Base-by-base conservation (phyloP, 2,797 vertebrate genomes). In the Alfaro cultratus region DNA sequence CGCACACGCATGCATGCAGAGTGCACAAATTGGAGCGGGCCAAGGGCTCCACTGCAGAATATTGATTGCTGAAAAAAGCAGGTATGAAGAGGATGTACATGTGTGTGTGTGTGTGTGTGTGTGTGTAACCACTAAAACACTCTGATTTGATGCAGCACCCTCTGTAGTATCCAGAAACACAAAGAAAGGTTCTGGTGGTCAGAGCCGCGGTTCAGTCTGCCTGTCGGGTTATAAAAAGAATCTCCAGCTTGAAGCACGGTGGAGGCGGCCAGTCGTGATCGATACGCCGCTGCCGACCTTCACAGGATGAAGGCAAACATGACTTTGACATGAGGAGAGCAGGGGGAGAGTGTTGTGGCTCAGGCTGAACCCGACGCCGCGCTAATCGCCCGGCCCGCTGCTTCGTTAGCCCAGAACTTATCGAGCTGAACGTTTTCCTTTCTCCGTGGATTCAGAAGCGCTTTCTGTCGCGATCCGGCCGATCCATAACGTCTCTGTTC, bases 11-110 rank as follows among this genome's bases (percentile, higher is more conserved):
- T 1, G 21, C 36, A 41, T 68, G 36, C 64, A 68, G 36, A 68
- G 64, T 41, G 64, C 64, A 68, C 64, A 68, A 68, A 68, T 41
- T 68, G 84, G 90, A 73, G 75, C 89, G 87, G 92, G 87, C 84
- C 68, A 73, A 86, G 84, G 80, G 92, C 92, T 92, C 84, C 89
- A 93, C 93, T 94, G 93, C 92, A 94, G 91, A 94, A 89, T 95
- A 96, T 95, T 80, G 94, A 96, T 95, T 41, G 64, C 7, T 64
- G 77, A 90, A 92, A 67, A 94, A 94, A 91, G 77, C 83, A 88
- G 90, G 88, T 80, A 80, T 80, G 88, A 93, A 88, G 88, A 89
- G 76, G 76, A 60, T 80, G 79, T 46, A 79, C 71, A 29, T 45
- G 45, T 64, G 60, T 62, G 82, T 86, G 88, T 31, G 88, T 39